Evolutionary conservation across 2,113 vertebrate species (phyloP), one percentile per base, ranked within the genome.

Genomic region (Saccopteryx leptura): DNA sequence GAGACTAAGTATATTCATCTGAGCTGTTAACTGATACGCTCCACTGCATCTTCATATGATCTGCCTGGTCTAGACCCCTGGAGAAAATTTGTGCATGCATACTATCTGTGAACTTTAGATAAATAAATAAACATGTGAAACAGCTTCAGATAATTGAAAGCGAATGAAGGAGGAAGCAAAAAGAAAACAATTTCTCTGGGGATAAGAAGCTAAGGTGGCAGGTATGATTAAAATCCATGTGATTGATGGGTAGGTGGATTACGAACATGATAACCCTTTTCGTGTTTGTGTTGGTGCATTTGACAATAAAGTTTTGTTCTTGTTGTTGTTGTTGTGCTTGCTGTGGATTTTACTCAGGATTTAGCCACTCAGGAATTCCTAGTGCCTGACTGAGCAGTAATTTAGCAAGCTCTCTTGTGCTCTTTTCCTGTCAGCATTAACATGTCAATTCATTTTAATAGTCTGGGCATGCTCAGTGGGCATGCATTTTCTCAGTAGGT

Each of bases 91-190:
- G 98, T 98, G 99, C 98, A 98, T 98, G 99, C 98, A 99, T 99
- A 99, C 98, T 98, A 98, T 99, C 99, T 98, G 98, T 99, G 98
- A 99, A 99, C 99, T 99, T 99, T 99, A 99, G 98, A 99, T 99
- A 99, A 99, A 99, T 99, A 99, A 99, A 99, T 99, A 99, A 99
- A 99, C 99, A 99, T 97, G 56, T 68, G 97, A 98, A 99, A 99
- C 99, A 99, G 99, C 99, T 99, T 98, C 98, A 99, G 99, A 99
- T 99, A 99, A 99, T 99, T 99, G 99, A 99, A 99, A 99, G 98
- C 33, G 96, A 99, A 98, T 94, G 98, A 98, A 98, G 98, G 98
- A 98, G 98, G 98, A 97, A 98, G 98, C 97, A 96, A 98, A 98
- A 98, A 97, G 98, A 98, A 98, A 99, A 99, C 98, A 97, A 98